Base-by-base conservation (phyloP, 2,113 vertebrate species). In the Zeus faber region DNA sequence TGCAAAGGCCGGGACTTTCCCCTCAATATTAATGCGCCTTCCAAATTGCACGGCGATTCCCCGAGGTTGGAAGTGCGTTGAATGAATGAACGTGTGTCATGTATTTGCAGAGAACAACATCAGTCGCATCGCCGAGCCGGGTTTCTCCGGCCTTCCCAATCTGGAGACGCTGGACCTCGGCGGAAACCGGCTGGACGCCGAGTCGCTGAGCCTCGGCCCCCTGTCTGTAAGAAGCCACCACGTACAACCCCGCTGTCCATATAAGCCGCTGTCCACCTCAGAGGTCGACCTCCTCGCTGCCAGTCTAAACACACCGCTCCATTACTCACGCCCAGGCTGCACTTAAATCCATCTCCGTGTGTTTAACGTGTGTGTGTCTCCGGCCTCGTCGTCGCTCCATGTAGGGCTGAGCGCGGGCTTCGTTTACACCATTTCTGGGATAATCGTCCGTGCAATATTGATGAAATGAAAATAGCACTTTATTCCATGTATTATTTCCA, bases 101-200 rank as follows among this genome's bases (percentile, higher is more conserved):
- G 3, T 57, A n/a, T 68, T 67, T 27, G 7, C 55, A 94, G 92
- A 89, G 25, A 93, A 93, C 26, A 80, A 88, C 70, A 87, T 91
- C 45, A 70, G 75, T 39, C 73, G 41, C 41, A 72, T 94, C 50
- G 25, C 76, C 0, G 51, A 69, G 3, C 58, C 70, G 22, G 54
- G 44, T 3, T 87, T 95, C 68, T 72, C 79, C 1, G 90, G 85
- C 1, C 64, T 93, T 9, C 84, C 72, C 0, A 76, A 81, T 37
- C 74, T 93, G 66, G 83, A 92, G 49, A 69, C 80, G 20, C 62
- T 94, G 70, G 89, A 92, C 68, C 79, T 93, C 60, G 92, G 90
- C 77, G 82, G 82, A 35, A 94, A 93, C 80, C 54, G 74, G 18
- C 79, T 93, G 59, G 74, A 79, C 0, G 84, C 88, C 29, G 61